phyloP scores from a whole-genome alignment of 2,113 vertebrate species.

The Ophiodon elongatus region DNA sequence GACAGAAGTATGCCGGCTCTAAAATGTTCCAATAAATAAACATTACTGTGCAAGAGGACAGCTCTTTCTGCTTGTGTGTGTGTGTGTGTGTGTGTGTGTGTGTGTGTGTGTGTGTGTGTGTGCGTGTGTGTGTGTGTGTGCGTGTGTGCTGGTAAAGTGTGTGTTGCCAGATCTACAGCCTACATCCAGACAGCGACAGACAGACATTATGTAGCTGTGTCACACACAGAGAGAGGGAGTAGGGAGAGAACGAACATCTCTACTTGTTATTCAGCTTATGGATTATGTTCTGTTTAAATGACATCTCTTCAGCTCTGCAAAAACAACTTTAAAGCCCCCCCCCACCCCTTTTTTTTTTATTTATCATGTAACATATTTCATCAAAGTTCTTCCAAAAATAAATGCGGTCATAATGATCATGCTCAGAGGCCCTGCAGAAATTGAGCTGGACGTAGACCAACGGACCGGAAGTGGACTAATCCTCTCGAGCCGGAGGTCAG shows the following conservation, averaged over 20 bases:
- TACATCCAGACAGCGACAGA: constrained; percentile 74
- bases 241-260: constrained; percentile 63
- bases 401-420: constrained; percentile 58
- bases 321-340: constrained; percentile 78
- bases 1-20: constrained; percentile 65
- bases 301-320: constrained; percentile 73
- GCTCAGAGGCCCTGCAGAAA: constrained; percentile 46
- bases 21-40: constrained; percentile 76
- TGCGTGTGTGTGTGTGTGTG: background rate
- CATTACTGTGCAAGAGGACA: constrained; percentile 65
- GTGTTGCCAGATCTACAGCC: constrained; percentile 67
- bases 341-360: background rate
- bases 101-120: constrained; percentile 21
- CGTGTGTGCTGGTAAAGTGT: constrained; percentile 24
- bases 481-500: constrained; percentile 35
- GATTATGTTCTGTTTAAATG: constrained; percentile 81
- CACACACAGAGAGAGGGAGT: constrained; percentile 49
- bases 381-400: constrained; percentile 67
- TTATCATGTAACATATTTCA: constrained; percentile 68
- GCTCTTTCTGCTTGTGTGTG: constrained; percentile 35
- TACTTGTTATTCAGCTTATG: constrained; percentile 78
- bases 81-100: constrained; percentile 19
- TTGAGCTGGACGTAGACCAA: constrained; percentile 48
- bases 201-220: constrained; percentile 74
- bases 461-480: constrained; percentile 59